Evolutionary conservation across 1,140 invertebrate genomes (phyloP), one percentile per base, ranked within the genome.

Genomic region (Heliconius congener): DNA sequence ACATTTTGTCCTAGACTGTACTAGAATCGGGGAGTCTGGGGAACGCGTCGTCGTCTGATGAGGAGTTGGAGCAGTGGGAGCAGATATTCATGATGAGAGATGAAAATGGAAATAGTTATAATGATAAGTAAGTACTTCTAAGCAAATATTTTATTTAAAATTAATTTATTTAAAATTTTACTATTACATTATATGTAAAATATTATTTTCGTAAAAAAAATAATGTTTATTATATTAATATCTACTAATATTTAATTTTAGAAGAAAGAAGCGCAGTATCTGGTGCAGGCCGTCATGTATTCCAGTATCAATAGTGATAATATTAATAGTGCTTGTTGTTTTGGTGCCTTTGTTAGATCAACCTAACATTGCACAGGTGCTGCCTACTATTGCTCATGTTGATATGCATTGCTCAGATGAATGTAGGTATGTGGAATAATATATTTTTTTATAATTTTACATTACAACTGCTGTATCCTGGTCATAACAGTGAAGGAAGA

Each of bases 271-370:
- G 83, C 84, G 90, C 39, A 94, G 94, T 75, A 95, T 93, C 80
- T 95, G 95, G 96, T 97, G 97, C 90, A 95, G 96, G 74, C 97
- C 97, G 11, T 97, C 97, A 60, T 98, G 97, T 89, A 97, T 98
- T 83, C 97, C 97, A 27, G 97, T 98, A 57, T 96, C 96, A 19
- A 96, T 97, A 87, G 97, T 98, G 75, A 95, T 97, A 82, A 93
- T 97, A 37, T 88, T 98, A 74, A 97, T 97, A 79, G 96, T 97
- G 46, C 92, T 97, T 52, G 97, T 97, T 42, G 97, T 98, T 18
- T 88, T 97, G 71, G 95, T 97, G 27, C 97, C 97, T 0, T 88
- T 98, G n/a, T 88, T 97, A 77, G 97, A 97, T 86, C 96, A 95
- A 77, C 90, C 90, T 1, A 93, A 93, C 81, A 80, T 88, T 5